A percentile compares a stretch with the other conserved stretches of the same genome.
Evolutionary conservation across 2,888 invertebrate genomes (phyloP).

Genomic region (Scaptomyza tumidula): DNA sequence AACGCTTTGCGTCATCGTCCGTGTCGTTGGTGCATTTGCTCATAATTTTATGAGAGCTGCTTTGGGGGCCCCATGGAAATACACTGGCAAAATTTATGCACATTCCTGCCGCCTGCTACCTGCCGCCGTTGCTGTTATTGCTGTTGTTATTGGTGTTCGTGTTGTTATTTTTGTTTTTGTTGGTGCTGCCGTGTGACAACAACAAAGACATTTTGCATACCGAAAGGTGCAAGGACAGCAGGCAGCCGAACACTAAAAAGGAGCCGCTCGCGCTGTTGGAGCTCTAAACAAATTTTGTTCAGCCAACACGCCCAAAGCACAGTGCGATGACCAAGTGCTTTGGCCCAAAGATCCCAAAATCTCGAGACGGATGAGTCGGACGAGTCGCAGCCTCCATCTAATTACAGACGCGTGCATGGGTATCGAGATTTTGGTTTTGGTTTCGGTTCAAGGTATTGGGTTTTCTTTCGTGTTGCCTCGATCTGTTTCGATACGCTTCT

Average conservation of each 20-base stretch:
- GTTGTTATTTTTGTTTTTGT: constrained; percentile 10
- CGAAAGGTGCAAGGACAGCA: constrained; percentile 61
- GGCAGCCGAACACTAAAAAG: constrained; percentile 71
- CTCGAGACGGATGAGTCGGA: constrained; percentile 19
- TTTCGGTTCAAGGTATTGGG: constrained; percentile 20
- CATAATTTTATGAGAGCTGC: constrained; percentile 81
- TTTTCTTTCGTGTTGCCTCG: constrained; percentile 64
- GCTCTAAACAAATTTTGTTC: constrained; percentile 83
- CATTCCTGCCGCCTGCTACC: constrained; percentile 69
- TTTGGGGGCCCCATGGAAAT: constrained; percentile 54
- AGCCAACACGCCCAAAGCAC: constrained; percentile 78
- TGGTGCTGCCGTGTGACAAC: constrained; percentile 28
- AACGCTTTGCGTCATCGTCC: constrained; percentile 15
- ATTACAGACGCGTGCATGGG: constrained; percentile 80
- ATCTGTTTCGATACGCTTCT: constrained; percentile 83
- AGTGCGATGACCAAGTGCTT: constrained; percentile 8
- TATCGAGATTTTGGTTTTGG: constrained; percentile 26
- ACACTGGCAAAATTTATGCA: constrained; percentile 80
- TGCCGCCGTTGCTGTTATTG: constrained; percentile 10
- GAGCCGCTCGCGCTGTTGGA: constrained; percentile 81
- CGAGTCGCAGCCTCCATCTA: constrained; percentile 59
- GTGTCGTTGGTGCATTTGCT: constrained; percentile 65
- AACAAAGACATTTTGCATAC: constrained; percentile 72
- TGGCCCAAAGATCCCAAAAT: constrained; percentile 13
- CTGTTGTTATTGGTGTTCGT: constrained; percentile 15